Base-by-base conservation (phyloP, 2,113 vertebrate genomes). In the Cricetomys ansorgei region DNA sequence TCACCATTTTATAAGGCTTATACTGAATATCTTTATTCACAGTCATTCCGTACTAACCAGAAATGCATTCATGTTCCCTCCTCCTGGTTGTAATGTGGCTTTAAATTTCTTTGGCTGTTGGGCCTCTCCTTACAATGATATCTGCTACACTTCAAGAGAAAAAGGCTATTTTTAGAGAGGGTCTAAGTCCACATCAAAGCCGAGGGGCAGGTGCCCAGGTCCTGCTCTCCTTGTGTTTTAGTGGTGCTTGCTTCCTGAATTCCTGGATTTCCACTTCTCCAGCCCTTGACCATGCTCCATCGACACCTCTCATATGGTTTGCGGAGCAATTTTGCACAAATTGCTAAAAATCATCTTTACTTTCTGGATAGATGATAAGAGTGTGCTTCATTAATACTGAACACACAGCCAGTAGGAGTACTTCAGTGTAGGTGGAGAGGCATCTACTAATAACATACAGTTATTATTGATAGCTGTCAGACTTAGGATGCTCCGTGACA, bases 241-340 rank as follows among this genome's bases (percentile, higher is more conserved):
- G 13, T 72, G 80, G 31, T 25, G 40, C 17, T 57, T 4, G 19
- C 25, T 50, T 57, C 21, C 43, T 67, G 40, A 90, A 73, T 4
- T 1, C 15, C 67, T 5, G 17, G 48, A 70, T 62, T 70, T 34
- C 31, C 25, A 45, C 50, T 69, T 34, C 27, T 85, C 16, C 17
- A 19, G 59, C 43, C n/a, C 64, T 31, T n/a, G 6, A 76, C 25
- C 15, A 48, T 15, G 23, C 1, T n/a, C 31, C 0, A 2, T 3
- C n/a, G 21, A 5, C 23, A 15, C 27, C 7, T 48, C 3, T 80
- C 69, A 16, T 31, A 27, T 15, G 11, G 21, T 31, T 48, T 55
- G 31, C 31, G n/a, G 64, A 70, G 43, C 6, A 59, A 13, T 25
- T 88, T 15, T 11, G 48, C 21, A 29, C 5, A 79, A 29, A 69